Percentiles rank a stretch among this genome's conserved stretches.
phyloP scores from a whole-genome alignment of 2,113 vertebrate genomes.

The Enhydra lutris region DNA sequence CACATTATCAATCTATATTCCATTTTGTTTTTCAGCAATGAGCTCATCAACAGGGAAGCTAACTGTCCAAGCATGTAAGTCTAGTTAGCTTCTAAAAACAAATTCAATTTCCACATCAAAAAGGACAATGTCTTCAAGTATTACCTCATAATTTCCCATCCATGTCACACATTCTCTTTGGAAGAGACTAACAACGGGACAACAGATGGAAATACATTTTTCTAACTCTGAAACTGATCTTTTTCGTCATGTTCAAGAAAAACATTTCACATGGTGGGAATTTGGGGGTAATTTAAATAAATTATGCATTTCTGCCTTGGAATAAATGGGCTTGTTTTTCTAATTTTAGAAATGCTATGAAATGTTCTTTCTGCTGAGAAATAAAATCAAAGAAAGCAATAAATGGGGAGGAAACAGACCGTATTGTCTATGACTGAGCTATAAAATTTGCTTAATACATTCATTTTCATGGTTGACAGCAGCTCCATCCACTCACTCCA shows the following conservation, averaged over 20 bases:
- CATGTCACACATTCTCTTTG: neutral
- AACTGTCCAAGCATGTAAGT: slow-evolving; percentile 69
- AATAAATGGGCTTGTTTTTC: slow-evolving; percentile 37
- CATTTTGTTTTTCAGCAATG: slow-evolving; percentile 68
- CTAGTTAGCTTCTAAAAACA: slow-evolving; percentile 47
- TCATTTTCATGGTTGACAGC: neutral
- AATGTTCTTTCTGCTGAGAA: slow-evolving; percentile 31
- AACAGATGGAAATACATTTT: neutral
- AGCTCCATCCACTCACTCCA: neutral
- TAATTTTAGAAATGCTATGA: neutral
- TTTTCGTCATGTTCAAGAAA: slow-evolving; percentile 34
- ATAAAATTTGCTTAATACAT: neutral
- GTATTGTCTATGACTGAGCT: neutral
- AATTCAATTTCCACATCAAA: slow-evolving; percentile 30
- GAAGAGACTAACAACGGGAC: neutral
- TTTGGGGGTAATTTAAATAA: neutral
- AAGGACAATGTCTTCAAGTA: slow-evolving; percentile 34
- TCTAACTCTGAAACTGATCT: neutral
- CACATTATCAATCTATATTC: slow-evolving; percentile 38
- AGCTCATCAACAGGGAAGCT: slow-evolving; percentile 64
- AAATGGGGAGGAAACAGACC: neutral
- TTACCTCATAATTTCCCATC: neutral
- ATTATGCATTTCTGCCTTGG: slow-evolving; percentile 37
- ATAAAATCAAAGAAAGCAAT: slow-evolving; percentile 33
- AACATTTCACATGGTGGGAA: neutral